Evolutionary conservation across 2,888 invertebrate genomes (phyloP).

Genomic region (Ophion ellenae): DNA sequence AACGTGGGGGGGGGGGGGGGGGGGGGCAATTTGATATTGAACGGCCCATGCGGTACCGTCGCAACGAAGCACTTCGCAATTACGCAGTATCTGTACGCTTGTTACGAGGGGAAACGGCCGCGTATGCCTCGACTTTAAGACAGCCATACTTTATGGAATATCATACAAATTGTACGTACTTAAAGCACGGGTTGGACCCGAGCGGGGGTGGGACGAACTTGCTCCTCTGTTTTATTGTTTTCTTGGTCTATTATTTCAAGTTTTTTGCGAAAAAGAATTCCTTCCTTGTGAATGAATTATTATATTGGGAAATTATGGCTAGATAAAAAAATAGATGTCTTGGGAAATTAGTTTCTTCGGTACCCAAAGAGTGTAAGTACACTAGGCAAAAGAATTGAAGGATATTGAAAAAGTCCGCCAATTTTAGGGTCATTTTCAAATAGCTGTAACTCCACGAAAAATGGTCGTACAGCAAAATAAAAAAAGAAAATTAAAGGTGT

Average conservation of each 20-base stretch:
- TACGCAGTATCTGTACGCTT: constrained; percentile 73
- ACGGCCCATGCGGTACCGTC: neutral
- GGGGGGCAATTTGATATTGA: neutral
- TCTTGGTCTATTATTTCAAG: constrained; percentile 44
- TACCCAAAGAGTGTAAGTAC: neutral
- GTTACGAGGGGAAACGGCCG: constrained; percentile 61
- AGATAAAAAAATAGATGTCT: neutral
- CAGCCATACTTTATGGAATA: constrained; percentile 64
- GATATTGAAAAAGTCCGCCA: too few relatives aligned
- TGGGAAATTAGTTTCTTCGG: neutral
- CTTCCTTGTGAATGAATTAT: constrained; percentile 4
- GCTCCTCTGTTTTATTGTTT: constrained; percentile 19
- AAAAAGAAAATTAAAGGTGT: too few relatives aligned
- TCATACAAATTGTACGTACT: constrained; percentile 75
- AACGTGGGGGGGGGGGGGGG: neutral
- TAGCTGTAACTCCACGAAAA: too few relatives aligned
- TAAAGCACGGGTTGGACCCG: constrained; percentile 59
- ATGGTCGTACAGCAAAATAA: too few relatives aligned
- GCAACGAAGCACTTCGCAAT: constrained; percentile 69
- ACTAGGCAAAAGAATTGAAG: too few relatives aligned
- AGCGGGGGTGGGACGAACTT: constrained; percentile 23
- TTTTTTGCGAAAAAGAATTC: constrained; percentile 51
- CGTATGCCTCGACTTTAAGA: constrained; percentile 7
- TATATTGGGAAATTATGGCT: neutral
- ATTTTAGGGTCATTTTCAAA: too few relatives aligned